Percentiles rank a stretch among this genome's conserved stretches.
Evolutionary conservation across 2,797 vertebrate genomes (phyloP).

Genomic region (Cuniculus paca): DNA sequence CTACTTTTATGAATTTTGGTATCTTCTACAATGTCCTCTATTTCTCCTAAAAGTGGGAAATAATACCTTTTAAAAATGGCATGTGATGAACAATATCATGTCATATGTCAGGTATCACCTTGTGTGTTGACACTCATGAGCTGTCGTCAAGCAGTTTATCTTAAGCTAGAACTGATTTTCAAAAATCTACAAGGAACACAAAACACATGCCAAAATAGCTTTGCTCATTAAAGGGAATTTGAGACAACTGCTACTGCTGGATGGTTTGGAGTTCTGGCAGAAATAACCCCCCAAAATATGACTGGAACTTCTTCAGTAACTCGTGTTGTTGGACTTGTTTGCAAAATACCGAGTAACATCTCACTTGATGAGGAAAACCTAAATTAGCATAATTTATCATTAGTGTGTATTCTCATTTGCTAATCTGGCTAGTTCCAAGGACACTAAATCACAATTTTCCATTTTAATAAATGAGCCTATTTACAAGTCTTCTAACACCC

Average conservation of each 20-base stretch:
- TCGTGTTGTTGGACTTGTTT: slow-evolving; percentile 70
- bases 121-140: slow-evolving; percentile 33
- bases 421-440: slow-evolving; percentile 76
- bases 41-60: slow-evolving; percentile 20
- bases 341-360: slow-evolving; percentile 74
- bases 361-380: slow-evolving; percentile 77
- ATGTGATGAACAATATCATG: neutral
- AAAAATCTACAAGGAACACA: slow-evolving; percentile 71
- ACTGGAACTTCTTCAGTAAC: slow-evolving; percentile 67
- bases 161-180: slow-evolving; percentile 64
- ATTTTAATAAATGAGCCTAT: slow-evolving; percentile 81
- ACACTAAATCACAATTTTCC: slow-evolving; percentile 81
- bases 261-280: slow-evolving; percentile 72
- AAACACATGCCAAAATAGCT: slow-evolving; percentile 72
- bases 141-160: slow-evolving; percentile 52
- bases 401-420: slow-evolving; percentile 76
- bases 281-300: slow-evolving; percentile 57
- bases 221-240: slow-evolving; percentile 78
- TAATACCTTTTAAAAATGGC: slow-evolving; percentile 1
- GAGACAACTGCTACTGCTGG: slow-evolving; percentile 73
- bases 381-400: slow-evolving; percentile 82
- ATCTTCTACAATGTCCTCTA: neutral
- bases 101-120: neutral
- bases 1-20: slow-evolving; percentile 16
- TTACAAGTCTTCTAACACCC: slow-evolving; percentile 75